Conservation (phyloP, 2,888 invertebrate species). For the Agrenia bidenticulata region DNA sequence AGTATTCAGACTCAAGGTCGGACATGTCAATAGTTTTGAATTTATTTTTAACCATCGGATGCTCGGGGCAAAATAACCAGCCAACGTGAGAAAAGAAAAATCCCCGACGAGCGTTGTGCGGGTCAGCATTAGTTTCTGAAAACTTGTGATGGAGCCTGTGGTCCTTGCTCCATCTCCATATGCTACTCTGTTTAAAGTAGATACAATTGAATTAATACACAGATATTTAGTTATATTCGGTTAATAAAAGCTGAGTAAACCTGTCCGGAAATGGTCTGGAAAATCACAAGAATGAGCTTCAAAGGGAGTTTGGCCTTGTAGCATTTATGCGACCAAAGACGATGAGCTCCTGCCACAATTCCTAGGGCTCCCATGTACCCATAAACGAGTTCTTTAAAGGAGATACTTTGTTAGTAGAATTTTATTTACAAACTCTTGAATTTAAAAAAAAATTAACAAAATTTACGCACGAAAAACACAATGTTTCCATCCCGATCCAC, state of each 20-base stretch:
- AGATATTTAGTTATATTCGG: too few relatives aligned
- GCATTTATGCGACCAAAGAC: constrained; percentile 92
- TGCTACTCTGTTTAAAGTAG: constrained; percentile 57
- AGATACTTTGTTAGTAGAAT: too few relatives aligned
- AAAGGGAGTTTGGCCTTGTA: constrained; percentile 94
- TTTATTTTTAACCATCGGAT: constrained; percentile 82
- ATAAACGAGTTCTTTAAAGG: too few relatives aligned
- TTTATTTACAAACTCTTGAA: too few relatives aligned
- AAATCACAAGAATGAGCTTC: constrained; percentile 72
- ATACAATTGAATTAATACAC: too few relatives aligned
- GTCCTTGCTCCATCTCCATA: constrained; percentile 63
- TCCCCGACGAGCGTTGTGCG: constrained; percentile 79
- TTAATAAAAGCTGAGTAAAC: constrained; percentile 61
- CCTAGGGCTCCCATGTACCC: constrained; percentile 70
- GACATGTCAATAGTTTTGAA: constrained; percentile 82
- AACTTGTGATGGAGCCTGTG: constrained; percentile 87
- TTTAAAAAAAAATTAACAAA: too few relatives aligned
- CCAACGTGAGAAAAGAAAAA: constrained; percentile 97
- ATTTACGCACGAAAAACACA: too few relatives aligned
- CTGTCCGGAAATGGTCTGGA: constrained; percentile 90
- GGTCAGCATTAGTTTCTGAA: constrained; percentile 91
- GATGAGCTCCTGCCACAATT: constrained; percentile 96
- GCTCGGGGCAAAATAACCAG: constrained; percentile 88
- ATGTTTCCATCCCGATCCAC: too few relatives aligned
- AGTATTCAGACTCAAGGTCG: constrained; percentile 77